These are phyloP conservation scores for Dunckerocampus dactyliophorus DNA, from an alignment of 2,113 vertebrate genomes.

Conservation along the genomic window DNA sequence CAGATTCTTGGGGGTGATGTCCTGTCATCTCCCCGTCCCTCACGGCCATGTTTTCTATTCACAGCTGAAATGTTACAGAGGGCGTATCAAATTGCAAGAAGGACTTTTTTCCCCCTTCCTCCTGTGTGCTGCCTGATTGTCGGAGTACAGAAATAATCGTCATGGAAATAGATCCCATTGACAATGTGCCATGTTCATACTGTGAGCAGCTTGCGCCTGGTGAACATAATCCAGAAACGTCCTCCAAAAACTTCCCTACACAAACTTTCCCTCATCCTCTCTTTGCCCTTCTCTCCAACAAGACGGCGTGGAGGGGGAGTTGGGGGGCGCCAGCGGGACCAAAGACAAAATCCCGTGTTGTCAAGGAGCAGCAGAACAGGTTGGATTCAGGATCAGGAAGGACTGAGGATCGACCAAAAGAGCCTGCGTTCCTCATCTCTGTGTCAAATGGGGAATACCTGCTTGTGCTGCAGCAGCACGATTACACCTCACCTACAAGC, in stretches of 20 bases:
- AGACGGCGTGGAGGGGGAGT: slow-evolving; percentile 24
- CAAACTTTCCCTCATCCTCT: slow-evolving; percentile 72
- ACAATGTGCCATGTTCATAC: slow-evolving; percentile 87
- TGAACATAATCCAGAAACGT: slow-evolving; percentile 80
- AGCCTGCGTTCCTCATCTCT: slow-evolving; percentile 71
- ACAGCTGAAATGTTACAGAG: slow-evolving; percentile 50
- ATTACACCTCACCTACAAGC: slow-evolving; percentile 70
- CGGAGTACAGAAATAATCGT: slow-evolving; percentile 78
- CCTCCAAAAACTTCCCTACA: slow-evolving; percentile 77
- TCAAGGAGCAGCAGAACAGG: slow-evolving; percentile 61
- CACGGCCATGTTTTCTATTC: slow-evolving; percentile 60
- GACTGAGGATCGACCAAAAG: slow-evolving; percentile 59
- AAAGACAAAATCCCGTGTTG: slow-evolving; percentile 62
- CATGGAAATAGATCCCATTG: slow-evolving; percentile 90
- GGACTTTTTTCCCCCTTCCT: slow-evolving; percentile 36
- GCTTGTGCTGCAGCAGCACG: slow-evolving; percentile 63
- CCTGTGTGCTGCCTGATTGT: slow-evolving; percentile 69
- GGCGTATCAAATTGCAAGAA: slow-evolving; percentile 63
- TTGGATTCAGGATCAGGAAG: slow-evolving; percentile 52
- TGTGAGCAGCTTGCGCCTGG: slow-evolving; percentile 86
- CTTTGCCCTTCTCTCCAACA: slow-evolving; percentile 57
- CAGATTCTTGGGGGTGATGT: slow-evolving; percentile 46
- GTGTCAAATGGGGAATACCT: slow-evolving; percentile 77
- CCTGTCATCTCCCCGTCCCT: slow-evolving; percentile 63
- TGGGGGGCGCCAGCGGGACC: slow-evolving; percentile 11